Conservation (phyloP, 2,113 vertebrate species). For the Tetraodon nigroviridis region DNA sequence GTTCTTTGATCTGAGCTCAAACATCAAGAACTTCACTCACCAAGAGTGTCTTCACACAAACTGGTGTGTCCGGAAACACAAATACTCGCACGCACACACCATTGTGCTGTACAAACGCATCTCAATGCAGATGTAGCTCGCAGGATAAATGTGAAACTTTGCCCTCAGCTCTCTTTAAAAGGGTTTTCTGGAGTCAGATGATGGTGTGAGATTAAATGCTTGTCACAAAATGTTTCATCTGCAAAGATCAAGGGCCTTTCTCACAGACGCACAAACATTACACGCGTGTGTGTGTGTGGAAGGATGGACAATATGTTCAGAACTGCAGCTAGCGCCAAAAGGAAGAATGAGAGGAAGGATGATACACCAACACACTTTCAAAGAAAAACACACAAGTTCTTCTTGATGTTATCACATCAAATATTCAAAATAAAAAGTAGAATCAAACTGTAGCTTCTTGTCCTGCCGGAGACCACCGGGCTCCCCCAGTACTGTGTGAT, state of each 20-base stretch:
- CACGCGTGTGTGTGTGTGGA: conserved; percentile 47
- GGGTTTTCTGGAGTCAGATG: conserved; percentile 19
- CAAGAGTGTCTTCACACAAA: too few species aligned
- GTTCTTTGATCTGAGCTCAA: too few species aligned
- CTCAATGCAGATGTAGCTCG: conserved; percentile 29
- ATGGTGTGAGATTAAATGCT: conserved; percentile 46
- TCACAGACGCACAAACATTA: conserved; percentile 47
- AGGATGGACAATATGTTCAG: conserved; percentile 33
- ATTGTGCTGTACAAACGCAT: conserved; percentile 28
- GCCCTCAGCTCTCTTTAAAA: conserved; percentile 48
- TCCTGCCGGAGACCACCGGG: conserved; percentile 13
- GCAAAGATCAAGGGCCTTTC: conserved; percentile 43
- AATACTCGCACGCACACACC: conserved; percentile 3
- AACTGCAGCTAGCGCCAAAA: conserved; percentile 34
- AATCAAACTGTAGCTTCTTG: conserved; percentile 35
- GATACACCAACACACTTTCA: conserved; percentile 25
- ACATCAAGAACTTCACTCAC: too few species aligned
- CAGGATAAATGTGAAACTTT: conserved; percentile 46
- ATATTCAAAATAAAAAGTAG: background rate
- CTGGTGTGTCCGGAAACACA: too few species aligned
- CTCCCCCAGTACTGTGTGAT: conserved; percentile 17
- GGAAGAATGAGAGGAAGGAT: background rate
- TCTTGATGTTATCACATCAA: too few species aligned
- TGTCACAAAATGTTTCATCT: conserved; percentile 44
- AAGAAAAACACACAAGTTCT: background rate